Evolutionary conservation across 2,113 vertebrate genomes (phyloP).

Genomic region (Passer domesticus): DNA sequence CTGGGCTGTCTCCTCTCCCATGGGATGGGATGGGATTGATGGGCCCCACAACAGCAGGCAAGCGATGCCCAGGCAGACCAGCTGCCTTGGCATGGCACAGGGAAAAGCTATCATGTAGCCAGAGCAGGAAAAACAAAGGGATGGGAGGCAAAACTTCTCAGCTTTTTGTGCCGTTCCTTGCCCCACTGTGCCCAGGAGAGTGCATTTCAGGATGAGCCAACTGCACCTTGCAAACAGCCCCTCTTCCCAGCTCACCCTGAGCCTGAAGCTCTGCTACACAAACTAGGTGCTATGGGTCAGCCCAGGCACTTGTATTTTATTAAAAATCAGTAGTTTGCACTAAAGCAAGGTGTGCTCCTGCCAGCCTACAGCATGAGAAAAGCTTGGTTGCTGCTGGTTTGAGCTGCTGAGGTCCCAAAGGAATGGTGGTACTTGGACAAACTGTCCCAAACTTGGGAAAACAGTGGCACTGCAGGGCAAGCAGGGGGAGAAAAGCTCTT

Average conservation of each 20-base stretch:
- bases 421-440: fast-evolving
- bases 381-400: neutral
- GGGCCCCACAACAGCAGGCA: neutral
- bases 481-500: neutral
- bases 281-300: neutral
- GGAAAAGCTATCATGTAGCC: neutral
- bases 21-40: neutral
- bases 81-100: neutral
- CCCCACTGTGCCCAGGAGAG: neutral
- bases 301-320: neutral
- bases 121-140: neutral
- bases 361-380: neutral
- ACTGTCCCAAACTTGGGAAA: neutral
- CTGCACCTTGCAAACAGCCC: neutral
- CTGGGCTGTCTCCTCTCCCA: neutral
- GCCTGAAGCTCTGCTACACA: neutral
- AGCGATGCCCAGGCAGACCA: neutral
- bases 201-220: neutral
- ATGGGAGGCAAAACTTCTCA: neutral
- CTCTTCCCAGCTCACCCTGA: neutral
- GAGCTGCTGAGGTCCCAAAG: neutral
- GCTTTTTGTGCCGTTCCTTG: neutral
- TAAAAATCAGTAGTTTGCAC: neutral
- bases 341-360: neutral
- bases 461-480: neutral